Percentiles rank a stretch among this genome's conserved stretches.
Evolutionary conservation across 2,113 vertebrate species (phyloP).

Genomic region (Proterorhinus semilunaris): DNA sequence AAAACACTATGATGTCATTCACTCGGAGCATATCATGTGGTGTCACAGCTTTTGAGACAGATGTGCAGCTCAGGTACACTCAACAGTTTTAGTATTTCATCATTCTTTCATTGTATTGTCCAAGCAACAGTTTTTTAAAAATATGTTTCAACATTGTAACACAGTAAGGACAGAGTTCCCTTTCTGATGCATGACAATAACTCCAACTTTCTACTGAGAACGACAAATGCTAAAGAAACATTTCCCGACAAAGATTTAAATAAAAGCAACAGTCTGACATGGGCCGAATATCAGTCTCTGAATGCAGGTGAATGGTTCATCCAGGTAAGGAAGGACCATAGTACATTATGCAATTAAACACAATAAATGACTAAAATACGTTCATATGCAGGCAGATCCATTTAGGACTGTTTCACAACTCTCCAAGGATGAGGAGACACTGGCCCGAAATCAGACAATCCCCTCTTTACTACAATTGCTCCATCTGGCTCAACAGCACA

Average conservation of each 20-base stretch:
- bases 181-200: conserved; percentile 90
- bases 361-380: not conserved
- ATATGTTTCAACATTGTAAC: not conserved
- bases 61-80: conserved; percentile 88
- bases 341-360: not conserved
- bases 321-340: conserved; percentile 80
- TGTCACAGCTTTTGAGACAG: conserved; percentile 86
- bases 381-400: conserved; percentile 76
- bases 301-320: conserved; percentile 92
- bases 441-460: conserved; percentile 73
- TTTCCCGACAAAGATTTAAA: conserved; percentile 62
- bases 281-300: conserved; percentile 77
- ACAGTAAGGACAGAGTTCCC: conserved; percentile 77
- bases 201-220: conserved; percentile 77
- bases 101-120: not conserved
- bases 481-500: conserved; percentile 68
- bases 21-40: conserved; percentile 76
- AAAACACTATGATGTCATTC: conserved; percentile 96
- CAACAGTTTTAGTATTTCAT: not conserved
- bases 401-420: conserved; percentile 77
- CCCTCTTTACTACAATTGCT: conserved; percentile 76
- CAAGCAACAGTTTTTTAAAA: no score
- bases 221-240: conserved; percentile 79
- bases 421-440: conserved; percentile 60
- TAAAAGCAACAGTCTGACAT: conserved; percentile 76